Conservation (phyloP, 64 coral and sea anemone genomes). For the Dendrophyllia cribrosa region DNA sequence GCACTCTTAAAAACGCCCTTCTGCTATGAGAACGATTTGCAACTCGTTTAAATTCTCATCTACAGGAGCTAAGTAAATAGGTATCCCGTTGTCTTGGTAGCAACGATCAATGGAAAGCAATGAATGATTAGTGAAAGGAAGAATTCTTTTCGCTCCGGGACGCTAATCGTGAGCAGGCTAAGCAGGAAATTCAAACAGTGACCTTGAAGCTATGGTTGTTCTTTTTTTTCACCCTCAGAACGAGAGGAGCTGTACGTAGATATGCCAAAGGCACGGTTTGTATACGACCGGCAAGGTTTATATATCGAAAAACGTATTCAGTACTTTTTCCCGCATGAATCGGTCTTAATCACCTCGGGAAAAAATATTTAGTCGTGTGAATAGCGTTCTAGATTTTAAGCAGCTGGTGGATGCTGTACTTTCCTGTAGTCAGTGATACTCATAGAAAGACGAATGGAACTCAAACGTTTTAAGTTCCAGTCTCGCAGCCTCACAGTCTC, state of each 20-base stretch:
- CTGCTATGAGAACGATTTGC: slow-evolving; percentile 23
- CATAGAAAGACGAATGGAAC: too few species aligned
- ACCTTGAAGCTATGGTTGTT: background rate
- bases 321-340: too few species aligned
- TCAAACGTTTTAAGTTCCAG: too few species aligned
- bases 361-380: too few species aligned
- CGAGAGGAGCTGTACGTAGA: background rate
- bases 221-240: background rate
- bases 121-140: slow-evolving; percentile 35
- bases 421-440: too few species aligned
- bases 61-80: background rate
- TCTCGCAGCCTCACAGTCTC: too few species aligned
- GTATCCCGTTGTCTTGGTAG: background rate
- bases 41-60: slow-evolving; percentile 32
- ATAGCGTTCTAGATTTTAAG: too few species aligned
- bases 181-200: slow-evolving; percentile 23
- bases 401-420: too few species aligned
- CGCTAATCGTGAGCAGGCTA: background rate
- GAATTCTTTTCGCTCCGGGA: background rate
- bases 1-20: background rate
- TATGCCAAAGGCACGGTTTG: background rate
- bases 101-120: background rate
- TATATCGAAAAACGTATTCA: too few species aligned
- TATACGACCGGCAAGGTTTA: too few species aligned
- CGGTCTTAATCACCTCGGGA: too few species aligned